Evolutionary conservation across 2,888 invertebrate genomes (phyloP).

Genomic region (Bombylius discolor): DNA sequence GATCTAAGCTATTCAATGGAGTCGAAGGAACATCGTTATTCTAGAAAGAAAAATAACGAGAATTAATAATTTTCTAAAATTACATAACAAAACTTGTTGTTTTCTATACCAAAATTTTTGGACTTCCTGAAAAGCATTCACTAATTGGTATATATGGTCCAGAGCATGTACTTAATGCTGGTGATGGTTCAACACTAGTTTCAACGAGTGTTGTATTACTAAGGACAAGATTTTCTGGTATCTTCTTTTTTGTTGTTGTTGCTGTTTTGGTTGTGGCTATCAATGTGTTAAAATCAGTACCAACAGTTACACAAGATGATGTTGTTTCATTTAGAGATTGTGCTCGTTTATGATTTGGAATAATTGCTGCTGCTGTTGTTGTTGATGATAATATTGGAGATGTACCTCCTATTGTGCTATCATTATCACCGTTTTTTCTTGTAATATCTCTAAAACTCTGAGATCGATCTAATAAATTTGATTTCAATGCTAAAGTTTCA

Average conservation of each 20-base stretch:
- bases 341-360: conserved; percentile 9
- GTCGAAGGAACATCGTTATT: conserved; percentile 26
- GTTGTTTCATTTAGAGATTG: conserved; percentile 13
- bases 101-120: conserved; percentile 28
- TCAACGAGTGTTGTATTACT: conserved; percentile 26
- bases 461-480: conserved; percentile 14
- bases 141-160: conserved; percentile 87
- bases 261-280: neutral
- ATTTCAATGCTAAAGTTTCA: neutral
- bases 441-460: conserved; percentile 7
- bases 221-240: conserved; percentile 36
- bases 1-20: conserved; percentile 38
- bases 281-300: conserved; percentile 15
- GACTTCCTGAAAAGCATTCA: conserved; percentile 76
- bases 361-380: neutral
- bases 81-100: neutral
- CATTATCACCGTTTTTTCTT: neutral
- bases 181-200: conserved; percentile 42
- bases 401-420: neutral
- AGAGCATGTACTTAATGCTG: conserved; percentile 51
- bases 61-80: neutral
- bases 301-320: conserved; percentile 18
- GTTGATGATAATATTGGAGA: too few relatives aligned
- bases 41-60: conserved; percentile 7
- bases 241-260: conserved; percentile 29